Percentiles rank a stretch among this genome's conserved stretches.
Conservation (phyloP, 53 echinoderm and acorn worm species). For the Paelopatides confundens region DNA sequence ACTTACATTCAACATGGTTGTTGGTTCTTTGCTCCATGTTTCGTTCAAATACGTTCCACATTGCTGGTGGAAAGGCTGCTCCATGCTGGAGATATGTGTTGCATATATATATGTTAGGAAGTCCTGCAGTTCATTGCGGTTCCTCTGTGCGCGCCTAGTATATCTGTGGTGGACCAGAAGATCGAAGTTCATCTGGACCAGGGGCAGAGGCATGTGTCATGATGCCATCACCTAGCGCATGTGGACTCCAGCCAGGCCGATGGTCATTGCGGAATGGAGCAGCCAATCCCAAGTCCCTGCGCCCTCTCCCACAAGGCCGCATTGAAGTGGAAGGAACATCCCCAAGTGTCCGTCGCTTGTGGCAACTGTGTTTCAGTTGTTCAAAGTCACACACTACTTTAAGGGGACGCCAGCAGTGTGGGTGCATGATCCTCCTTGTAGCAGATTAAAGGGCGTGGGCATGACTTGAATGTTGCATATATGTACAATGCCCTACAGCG, state of each 20-base stretch:
- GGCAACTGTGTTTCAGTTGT: slow-evolving; percentile 42
- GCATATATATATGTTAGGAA: slow-evolving; percentile 5
- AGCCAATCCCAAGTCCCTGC: slow-evolving; percentile 49
- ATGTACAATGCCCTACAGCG: not conserved
- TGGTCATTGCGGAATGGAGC: not conserved
- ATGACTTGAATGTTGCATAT: not conserved
- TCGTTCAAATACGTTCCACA: slow-evolving; percentile 52
- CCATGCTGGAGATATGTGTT: slow-evolving; percentile 32
- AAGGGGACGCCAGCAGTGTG: slow-evolving; percentile 22
- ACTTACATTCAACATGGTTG: slow-evolving; percentile 54
- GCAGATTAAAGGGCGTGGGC: not conserved
- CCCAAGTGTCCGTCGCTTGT: not conserved
- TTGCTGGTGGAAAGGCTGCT: not conserved
- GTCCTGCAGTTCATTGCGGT: not conserved
- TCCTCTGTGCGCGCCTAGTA: not conserved
- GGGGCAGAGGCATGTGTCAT: slow-evolving; percentile 47
- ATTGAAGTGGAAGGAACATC: slow-evolving; percentile 60
- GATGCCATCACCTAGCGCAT: slow-evolving; percentile 53
- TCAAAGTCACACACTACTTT: slow-evolving; percentile 49
- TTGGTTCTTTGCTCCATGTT: slow-evolving; percentile 42
- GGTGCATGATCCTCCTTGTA: not conserved
- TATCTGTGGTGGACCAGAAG: not conserved
- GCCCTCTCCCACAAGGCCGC: slow-evolving; percentile 17
- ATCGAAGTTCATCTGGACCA: slow-evolving; percentile 42
- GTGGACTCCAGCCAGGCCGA: not conserved